Base-by-base conservation (phyloP, 1,140 invertebrate species). In the Bombus waltoni region DNA sequence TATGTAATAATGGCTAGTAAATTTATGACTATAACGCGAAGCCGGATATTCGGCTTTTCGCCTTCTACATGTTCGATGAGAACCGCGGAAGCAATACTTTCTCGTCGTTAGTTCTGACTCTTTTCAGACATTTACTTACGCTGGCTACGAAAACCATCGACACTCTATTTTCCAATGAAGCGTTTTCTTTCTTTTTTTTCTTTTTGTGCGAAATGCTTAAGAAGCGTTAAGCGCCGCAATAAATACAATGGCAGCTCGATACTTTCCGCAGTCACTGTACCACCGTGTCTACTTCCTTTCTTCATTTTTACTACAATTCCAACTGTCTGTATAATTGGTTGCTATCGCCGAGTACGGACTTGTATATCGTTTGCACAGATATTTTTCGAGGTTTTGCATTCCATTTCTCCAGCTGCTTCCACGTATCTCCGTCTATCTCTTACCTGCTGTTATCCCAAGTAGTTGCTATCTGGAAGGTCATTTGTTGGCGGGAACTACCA, bases 1-100 rank as follows among this genome's bases (percentile, higher is more conserved):
- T 40, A 66, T 75, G 71, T 68, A 65, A 42, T 83, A 70, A 76
- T 73, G 62, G 47, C 18, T 53, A 53, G 42, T 35, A 57, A 77
- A 83, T 78, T 83, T 87, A 78, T 59, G 85, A 87, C 78, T 62
- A 57, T 66, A 53, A 6, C 74, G 68, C n/a, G 59, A n/a, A 83
- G 42, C 81, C 81, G 74, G 85, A 86, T 83, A 78, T 66, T 35
- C 77, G 70, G 57, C 18, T 81, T 73, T 81, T 57, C 38, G 53
- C 71, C 68, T 68, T 81, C 76, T 25, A 59, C 44, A 25, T 25
- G 35, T 1, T 53, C 18, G 8, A 53, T 22, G 47, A 53, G 47
- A 53, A 22, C 47, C 22, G 18, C 47, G 47, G 18, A 35, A 22
- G n/a, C 38, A n/a, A 40, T 32, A 62, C 3, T 62, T 62, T 28